phyloP scores from a whole-genome alignment of 2,888 invertebrate genomes.

The Chloroclysta siterata region DNA sequence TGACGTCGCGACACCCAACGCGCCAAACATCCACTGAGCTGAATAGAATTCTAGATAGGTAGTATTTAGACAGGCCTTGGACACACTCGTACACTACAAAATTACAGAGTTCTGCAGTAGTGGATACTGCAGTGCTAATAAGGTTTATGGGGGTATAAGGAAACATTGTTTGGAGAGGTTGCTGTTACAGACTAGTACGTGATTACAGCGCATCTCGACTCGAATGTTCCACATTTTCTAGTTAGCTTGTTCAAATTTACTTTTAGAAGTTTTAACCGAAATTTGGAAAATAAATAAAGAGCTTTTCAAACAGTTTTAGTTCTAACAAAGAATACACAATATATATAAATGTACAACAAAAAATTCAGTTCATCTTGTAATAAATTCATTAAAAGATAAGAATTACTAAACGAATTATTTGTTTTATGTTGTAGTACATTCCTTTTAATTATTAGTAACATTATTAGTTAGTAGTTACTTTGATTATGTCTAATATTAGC shows the following conservation, averaged over 20 bases:
- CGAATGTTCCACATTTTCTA: slow-evolving; percentile 9
- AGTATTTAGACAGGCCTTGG: slow-evolving; percentile 50
- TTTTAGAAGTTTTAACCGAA: neutral
- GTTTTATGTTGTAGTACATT: too few species aligned
- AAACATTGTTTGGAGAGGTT: slow-evolving; percentile 34
- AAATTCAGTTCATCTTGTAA: too few species aligned
- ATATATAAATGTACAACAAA: too few species aligned
- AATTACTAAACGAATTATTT: too few species aligned
- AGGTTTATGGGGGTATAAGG: slow-evolving; percentile 35
- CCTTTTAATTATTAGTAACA: too few species aligned
- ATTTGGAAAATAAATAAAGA: slow-evolving; percentile 2
- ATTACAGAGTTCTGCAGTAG: slow-evolving; percentile 16
- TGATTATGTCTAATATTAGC: too few species aligned
- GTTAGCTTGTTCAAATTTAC: slow-evolving; percentile 7
- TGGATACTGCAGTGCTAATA: slow-evolving; percentile 33
- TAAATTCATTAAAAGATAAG: too few species aligned
- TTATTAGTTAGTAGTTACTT: too few species aligned
- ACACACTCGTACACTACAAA: slow-evolving; percentile 23
- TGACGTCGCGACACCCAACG: slow-evolving; percentile 74
- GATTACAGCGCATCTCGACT: slow-evolving; percentile 10
- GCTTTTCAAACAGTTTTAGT: neutral
- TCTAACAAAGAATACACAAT: too few species aligned
- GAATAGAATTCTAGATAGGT: slow-evolving; percentile 54
- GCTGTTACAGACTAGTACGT: slow-evolving; percentile 22
- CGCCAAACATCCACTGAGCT: slow-evolving; percentile 48